A percentile compares a stretch with the other conserved stretches of the same genome.
Conservation (phyloP, 2,113 vertebrate genomes). For the Pluvialis apricaria region DNA sequence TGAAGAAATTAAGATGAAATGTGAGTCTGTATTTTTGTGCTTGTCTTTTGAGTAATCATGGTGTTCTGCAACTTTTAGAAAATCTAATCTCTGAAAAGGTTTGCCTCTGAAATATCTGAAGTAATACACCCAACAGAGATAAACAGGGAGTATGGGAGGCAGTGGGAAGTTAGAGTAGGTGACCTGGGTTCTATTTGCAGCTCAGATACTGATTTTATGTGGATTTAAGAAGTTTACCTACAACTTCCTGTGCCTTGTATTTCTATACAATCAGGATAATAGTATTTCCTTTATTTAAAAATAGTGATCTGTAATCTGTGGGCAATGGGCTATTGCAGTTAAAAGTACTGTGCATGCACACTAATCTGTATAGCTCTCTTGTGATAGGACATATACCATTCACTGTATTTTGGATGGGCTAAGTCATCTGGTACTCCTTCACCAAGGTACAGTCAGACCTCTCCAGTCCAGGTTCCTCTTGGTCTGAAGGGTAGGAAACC, state of each 20-base stretch:
- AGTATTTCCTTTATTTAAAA: not conserved
- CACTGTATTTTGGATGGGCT: not conserved
- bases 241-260: not conserved
- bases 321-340: not conserved
- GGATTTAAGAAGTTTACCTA: not conserved
- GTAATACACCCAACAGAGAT: not conserved
- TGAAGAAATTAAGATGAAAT: not conserved
- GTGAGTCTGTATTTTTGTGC: not conserved
- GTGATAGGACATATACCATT: not conserved
- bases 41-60: not conserved
- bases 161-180: not conserved
- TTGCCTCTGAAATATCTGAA: not conserved
- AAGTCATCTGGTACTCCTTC: not conserved
- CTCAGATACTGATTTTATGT: not conserved
- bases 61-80: not conserved
- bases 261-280: not conserved
- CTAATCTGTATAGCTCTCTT: not conserved
- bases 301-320: not conserved
- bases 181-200: not conserved
- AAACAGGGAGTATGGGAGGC: not conserved
- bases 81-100: not conserved
- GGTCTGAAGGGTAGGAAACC: not conserved
- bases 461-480: not conserved
- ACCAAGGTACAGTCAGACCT: not conserved
- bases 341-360: not conserved